Evolutionary conservation across 2,113 vertebrate genomes (phyloP), one percentile per base, ranked within the genome.

Genomic region (Mormyrus lacerda): DNA sequence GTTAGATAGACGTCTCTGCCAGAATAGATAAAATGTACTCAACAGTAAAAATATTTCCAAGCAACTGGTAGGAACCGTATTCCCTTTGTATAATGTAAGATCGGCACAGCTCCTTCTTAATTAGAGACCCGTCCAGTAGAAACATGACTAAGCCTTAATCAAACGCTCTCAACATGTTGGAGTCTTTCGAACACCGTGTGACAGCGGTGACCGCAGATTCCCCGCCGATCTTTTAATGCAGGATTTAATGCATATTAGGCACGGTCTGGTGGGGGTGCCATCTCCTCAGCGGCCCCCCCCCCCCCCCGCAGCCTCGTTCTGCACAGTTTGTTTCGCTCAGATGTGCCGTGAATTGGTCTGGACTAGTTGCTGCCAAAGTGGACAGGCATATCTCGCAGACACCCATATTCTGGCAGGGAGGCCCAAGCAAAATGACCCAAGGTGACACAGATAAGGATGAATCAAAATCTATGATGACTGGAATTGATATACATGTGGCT

Each of bases 191-290:
- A 24, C 83, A 24, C 39, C 45, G 61, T 69, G 61, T 69, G 61
- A 44, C 82, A 47, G 39, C 8, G n/a, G 48, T 19, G 27, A n/a
- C 35, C 10, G 39, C 55, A 48, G 44, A 39, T 89, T 55, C 69
- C 53, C 79, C 51, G 11, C 51, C 55, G 82, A 73, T 69, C n/a
- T 50, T 82, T 88, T 69, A 88, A 90, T 88, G 58, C 17, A 17
- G 53, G 39, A 48, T 85, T 90, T 85, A 88, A 88, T 87, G 89
- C 65, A 17, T 39, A 85, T 89, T 88, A 89, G 73, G 42, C 35
- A 88, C 76, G 44, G 89, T 90, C 90, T 90, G 85, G 45, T 51
- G 69, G 88, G 17, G 42, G 76, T 65, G 83, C 39, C 35, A 21
- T 82, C 50, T 55, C 88, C 76, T 83, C 31, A 82, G 79, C 50